Conservation (phyloP, 2,113 vertebrate species). For the Nycticebus coucang region DNA sequence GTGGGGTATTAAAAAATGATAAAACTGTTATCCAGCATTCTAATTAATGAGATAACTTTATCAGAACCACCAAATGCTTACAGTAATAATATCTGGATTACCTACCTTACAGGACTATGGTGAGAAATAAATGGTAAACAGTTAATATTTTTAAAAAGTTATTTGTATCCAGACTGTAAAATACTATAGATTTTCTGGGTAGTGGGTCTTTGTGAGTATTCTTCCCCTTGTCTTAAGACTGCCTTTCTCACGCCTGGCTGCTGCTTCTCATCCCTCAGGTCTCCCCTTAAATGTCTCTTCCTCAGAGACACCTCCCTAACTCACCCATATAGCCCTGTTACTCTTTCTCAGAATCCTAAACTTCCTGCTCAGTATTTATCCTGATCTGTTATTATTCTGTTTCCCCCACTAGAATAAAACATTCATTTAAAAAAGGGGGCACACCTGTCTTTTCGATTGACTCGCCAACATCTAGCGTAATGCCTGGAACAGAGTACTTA, state of each 20-base stretch:
- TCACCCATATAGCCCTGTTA: neutral
- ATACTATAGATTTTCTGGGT: no score
- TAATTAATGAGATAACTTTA: neutral
- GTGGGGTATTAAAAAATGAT: neutral
- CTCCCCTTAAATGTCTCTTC: neutral
- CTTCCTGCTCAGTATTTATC: neutral
- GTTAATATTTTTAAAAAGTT: neutral
- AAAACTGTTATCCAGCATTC: neutral
- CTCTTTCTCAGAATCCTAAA: neutral
- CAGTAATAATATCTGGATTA: neutral
- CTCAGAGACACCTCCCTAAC: neutral
- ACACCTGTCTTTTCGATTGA: neutral
- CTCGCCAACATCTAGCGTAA: neutral
- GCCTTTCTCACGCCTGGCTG: neutral
- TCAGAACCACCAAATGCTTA: neutral
- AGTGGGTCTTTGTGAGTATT: no score
- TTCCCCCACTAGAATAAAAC: neutral
- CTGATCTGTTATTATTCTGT: neutral
- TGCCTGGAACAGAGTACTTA: neutral
- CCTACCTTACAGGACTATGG: neutral
- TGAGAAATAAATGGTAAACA: neutral
- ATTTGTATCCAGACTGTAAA: neutral
- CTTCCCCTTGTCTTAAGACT: neutral
- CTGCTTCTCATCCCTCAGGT: neutral
- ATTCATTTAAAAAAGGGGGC: neutral